Conservation (phyloP, 1,140 invertebrate genomes). For the Mamestra configurata region DNA sequence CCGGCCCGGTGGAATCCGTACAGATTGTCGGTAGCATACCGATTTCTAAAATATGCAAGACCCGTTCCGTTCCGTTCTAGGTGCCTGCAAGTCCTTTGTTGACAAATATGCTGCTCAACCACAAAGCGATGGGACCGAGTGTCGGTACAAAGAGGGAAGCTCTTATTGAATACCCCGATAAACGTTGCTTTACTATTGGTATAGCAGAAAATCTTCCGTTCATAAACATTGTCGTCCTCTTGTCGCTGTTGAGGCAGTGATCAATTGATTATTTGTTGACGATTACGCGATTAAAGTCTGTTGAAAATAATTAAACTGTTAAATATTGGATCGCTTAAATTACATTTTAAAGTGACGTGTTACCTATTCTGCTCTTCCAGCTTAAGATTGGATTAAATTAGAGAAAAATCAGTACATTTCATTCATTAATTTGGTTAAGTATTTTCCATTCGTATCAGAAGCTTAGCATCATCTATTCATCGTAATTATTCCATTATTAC, state of each 20-base stretch:
- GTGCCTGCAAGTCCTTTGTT: constrained; percentile 26
- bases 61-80: constrained; percentile 46
- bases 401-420: too few relatives aligned
- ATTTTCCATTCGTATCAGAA: background rate
- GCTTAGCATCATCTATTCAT: background rate
- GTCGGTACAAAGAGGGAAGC: background rate
- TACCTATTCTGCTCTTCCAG: too few relatives aligned
- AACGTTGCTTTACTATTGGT: background rate
- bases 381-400: too few relatives aligned
- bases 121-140: background rate
- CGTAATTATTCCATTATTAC: constrained; percentile 21
- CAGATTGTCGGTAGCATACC: constrained; percentile 57
- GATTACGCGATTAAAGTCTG: background rate
- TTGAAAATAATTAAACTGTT: background rate
- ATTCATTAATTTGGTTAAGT: too few relatives aligned
- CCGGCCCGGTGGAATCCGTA: constrained; percentile 42
- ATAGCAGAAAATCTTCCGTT: background rate
- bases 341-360: too few relatives aligned
- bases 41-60: constrained; percentile 63
- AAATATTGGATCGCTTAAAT: too few relatives aligned
- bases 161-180: background rate
- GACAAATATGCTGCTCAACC: constrained; percentile 27
- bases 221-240: background rate
- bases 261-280: background rate
- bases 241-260: background rate